Evolutionary conservation across 2,888 invertebrate genomes (phyloP), one percentile per base, ranked within the genome.

Genomic region (Callosobruchus maculatus): DNA sequence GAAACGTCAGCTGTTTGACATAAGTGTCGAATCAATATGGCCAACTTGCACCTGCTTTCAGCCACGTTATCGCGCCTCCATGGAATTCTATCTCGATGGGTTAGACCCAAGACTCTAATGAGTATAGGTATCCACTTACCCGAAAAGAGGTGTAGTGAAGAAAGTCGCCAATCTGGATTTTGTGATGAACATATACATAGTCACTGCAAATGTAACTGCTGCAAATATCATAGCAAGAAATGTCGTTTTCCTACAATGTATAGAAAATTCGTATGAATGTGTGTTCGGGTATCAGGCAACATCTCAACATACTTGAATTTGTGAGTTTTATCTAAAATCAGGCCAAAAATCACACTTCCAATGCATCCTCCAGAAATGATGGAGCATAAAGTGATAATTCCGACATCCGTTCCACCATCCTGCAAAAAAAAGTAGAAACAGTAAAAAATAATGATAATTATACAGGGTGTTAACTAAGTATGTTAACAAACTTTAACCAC

Each of bases 321-420:
- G 21, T 73, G 73, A 2, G 73, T 73, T 88, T 93, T 96, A 88
- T 98, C 98, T 78, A 98, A 89, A 81, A 96, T 89, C 73, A 95
- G 88, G 7, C 98, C 98, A 81, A 95, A 95, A 0, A 95, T 88
- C 4, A 98, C 93, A 0, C 97, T 96, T 0, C 98, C 98, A 13
- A 93, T 84, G 92, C 98, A 96, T 22, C 98, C 98, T 0, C 96
- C 93, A n/a, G 77, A 73, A 22, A 97, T 89, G 0, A 98, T 95
- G 79, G 98, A 93, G 73, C 94, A 91, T 67, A 97, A 88, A 0
- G 97, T 97, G 80, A 98, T 95, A 76, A 94, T 90, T n/a, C 98
- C 98, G 0, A 94, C 94, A 81, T 95, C 94, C 79, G 90, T 89
- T 82, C 93, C 90, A 2, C 90, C 90, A 18, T 88, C 89, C 93